Conservation (phyloP, 2,113 vertebrate species). For the Himantopus leucocephalus region DNA sequence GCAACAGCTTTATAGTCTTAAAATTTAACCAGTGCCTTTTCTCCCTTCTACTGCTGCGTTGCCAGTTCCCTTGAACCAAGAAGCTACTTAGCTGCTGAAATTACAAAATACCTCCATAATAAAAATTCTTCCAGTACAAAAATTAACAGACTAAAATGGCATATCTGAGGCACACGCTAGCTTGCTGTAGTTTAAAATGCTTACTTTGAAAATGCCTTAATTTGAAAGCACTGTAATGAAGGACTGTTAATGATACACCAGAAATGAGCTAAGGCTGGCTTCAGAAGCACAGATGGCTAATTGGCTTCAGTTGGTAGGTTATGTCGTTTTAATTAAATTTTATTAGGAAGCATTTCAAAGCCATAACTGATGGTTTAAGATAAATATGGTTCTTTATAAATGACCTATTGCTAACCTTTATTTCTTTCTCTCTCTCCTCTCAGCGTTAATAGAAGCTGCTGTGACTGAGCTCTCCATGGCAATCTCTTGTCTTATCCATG, state of each 20-base stretch:
- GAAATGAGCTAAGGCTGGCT: slow-evolving; percentile 22
- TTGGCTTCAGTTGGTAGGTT: slow-evolving; percentile 53
- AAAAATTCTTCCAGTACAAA: not conserved
- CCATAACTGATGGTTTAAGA: slow-evolving; percentile 37
- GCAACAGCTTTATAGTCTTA: not conserved
- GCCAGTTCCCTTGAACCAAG: not conserved
- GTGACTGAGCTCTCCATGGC: slow-evolving; percentile 55
- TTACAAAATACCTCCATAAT: not conserved
- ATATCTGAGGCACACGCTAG: not conserved
- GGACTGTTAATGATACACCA: slow-evolving; percentile 14
- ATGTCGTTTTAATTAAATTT: slow-evolving; percentile 69
- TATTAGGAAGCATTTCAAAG: slow-evolving; percentile 58
- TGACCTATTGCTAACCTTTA: slow-evolving; percentile 34
- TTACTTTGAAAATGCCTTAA: slow-evolving; percentile 26
- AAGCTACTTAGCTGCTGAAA: not conserved
- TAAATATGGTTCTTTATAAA: slow-evolving; percentile 4
- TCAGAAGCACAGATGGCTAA: slow-evolving; percentile 64
- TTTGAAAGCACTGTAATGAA: slow-evolving; percentile 10
- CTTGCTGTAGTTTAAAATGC: not conserved
- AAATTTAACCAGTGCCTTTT: not conserved
- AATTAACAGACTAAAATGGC: not conserved
- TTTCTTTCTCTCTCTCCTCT: not conserved
- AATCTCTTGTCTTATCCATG: slow-evolving; percentile 47
- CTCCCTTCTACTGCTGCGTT: not conserved
- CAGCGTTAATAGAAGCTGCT: not conserved